Percentiles rank a stretch among this genome's conserved stretches.
Evolutionary conservation across 53 echinoderm and acorn worm genomes (phyloP).

Genomic region (Holothuria leucospilota): DNA sequence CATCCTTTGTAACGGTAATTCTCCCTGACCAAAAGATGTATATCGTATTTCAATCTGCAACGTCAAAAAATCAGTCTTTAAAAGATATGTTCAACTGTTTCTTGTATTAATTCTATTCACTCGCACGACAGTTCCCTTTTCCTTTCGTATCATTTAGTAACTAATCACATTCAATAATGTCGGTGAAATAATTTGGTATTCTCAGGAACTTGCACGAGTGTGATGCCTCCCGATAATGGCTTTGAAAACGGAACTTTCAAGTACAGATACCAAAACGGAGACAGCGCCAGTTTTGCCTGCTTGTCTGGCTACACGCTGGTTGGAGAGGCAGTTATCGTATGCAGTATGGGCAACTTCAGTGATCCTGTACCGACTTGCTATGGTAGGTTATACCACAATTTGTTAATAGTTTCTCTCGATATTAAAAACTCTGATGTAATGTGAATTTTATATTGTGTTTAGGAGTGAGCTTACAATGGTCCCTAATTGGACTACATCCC

Average conservation of each 20-base stretch:
- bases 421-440: no score
- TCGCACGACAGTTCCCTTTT: no score
- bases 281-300: slow-evolving; percentile 40
- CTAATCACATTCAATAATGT: neutral
- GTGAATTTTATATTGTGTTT: no score
- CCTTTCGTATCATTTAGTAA: neutral
- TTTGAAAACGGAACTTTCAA: slow-evolving; percentile 47
- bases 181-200: neutral
- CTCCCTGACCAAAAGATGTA: neutral
- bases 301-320: slow-evolving; percentile 46
- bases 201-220: slow-evolving; percentile 38
- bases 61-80: no score
- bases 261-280: slow-evolving; percentile 48
- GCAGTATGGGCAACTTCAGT: slow-evolving; percentile 35
- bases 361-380: slow-evolving; percentile 26
- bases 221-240: slow-evolving; percentile 36
- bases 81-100: no score
- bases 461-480: no score
- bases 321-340: slow-evolving; percentile 24
- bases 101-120: no score
- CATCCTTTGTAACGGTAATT: slow-evolving; percentile 34
- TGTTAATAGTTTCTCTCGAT: no score
- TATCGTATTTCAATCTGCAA: neutral
- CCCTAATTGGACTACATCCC: no score
- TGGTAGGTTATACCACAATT: slow-evolving; percentile 15